Conservation (phyloP, 2,888 invertebrate genomes). For the Rhopalosiphum nymphaeae region DNA sequence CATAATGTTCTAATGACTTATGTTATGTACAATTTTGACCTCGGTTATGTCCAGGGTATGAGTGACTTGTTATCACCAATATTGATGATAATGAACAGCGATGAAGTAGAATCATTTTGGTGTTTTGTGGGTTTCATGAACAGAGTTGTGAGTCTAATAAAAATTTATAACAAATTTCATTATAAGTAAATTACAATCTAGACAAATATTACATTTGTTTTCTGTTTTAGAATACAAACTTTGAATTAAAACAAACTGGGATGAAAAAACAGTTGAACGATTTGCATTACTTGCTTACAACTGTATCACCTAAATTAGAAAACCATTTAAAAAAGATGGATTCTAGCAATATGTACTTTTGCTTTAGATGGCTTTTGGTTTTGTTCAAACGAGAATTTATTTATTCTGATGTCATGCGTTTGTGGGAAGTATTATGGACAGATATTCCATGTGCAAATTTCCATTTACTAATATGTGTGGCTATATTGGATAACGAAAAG, state of each 20-base stretch:
- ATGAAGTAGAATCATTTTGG: constrained; percentile 97
- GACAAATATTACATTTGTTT: neutral
- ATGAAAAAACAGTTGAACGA: constrained; percentile 94
- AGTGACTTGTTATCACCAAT: constrained; percentile 96
- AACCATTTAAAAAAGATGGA: constrained; percentile 89
- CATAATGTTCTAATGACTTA: constrained; percentile 98
- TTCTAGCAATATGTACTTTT: constrained; percentile 97
- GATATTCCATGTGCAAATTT: constrained; percentile 94
- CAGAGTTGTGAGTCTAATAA: constrained; percentile 80
- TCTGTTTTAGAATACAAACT: constrained; percentile 81
- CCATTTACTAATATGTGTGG: constrained; percentile 91
- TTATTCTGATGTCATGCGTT: constrained; percentile 85
- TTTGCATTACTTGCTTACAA: constrained; percentile 83
- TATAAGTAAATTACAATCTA: neutral
- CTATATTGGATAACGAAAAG: constrained; percentile 92
- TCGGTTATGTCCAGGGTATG: constrained; percentile 98
- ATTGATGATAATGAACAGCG: constrained; percentile 84
- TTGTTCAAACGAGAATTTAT: constrained; percentile 95
- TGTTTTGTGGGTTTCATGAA: constrained; percentile 99
- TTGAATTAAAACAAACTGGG: constrained; percentile 96
- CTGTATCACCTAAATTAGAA: constrained; percentile 87
- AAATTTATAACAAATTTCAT: neutral
- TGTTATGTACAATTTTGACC: constrained; percentile 98
- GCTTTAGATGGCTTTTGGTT: constrained; percentile 97
- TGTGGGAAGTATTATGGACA: constrained; percentile 99